phyloP scores from a whole-genome alignment of 1,140 invertebrate species.

The Micrasema minimum region DNA sequence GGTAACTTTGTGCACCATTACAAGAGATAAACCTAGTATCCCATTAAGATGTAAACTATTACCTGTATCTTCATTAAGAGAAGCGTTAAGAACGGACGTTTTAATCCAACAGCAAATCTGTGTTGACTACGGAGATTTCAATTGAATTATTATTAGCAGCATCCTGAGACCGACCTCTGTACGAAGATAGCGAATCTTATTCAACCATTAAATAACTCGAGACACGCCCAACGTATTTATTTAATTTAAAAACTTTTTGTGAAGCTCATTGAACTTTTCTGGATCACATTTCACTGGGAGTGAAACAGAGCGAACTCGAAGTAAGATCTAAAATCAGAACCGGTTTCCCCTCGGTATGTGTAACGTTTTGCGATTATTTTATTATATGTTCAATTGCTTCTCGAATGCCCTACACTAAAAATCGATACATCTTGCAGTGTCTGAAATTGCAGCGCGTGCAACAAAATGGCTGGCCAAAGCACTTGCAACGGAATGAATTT shows the following conservation, averaged over 20 bases:
- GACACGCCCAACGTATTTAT: not conserved
- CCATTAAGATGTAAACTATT: constrained; percentile 14
- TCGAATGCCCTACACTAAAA: constrained; percentile 14
- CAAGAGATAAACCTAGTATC: constrained; percentile 12
- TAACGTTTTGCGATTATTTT: constrained; percentile 33
- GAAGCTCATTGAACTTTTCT: constrained; percentile 29
- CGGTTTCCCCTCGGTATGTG: constrained; percentile 22
- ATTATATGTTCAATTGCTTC: constrained; percentile 35
- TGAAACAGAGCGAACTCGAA: constrained; percentile 2
- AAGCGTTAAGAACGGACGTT: constrained; percentile 1
- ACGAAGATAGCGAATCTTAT: too few relatives aligned
- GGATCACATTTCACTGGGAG: constrained; percentile 10
- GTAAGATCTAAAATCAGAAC: constrained; percentile 32
- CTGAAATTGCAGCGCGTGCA: constrained; percentile 27
- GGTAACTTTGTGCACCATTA: constrained; percentile 6
- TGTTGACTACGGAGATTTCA: not conserved
- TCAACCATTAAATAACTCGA: not conserved
- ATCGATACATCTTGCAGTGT: constrained; percentile 31
- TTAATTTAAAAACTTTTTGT: constrained; percentile 9
- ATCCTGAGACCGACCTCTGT: too few relatives aligned
- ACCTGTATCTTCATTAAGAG: constrained; percentile 1
- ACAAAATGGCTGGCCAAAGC: constrained; percentile 18
- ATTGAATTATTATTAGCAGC: not conserved
- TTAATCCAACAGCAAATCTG: constrained; percentile 1
- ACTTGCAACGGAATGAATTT: constrained; percentile 12